Conservation (phyloP, 92 coral and sea anemone species). For the Nematostella vectensis region DNA sequence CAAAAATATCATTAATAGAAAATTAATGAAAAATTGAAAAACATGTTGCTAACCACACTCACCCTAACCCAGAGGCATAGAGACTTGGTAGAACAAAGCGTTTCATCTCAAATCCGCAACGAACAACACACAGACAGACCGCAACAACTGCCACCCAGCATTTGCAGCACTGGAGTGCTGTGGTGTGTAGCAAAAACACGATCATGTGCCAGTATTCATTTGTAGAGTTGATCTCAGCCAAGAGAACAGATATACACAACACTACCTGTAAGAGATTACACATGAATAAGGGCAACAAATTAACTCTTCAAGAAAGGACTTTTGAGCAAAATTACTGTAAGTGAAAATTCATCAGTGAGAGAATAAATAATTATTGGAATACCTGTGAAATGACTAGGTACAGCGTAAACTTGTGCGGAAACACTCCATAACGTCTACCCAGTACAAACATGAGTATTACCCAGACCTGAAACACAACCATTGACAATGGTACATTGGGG, state of each 20-base stretch:
- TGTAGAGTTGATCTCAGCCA: constrained; percentile 5
- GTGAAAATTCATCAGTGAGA: background rate
- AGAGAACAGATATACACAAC: constrained; percentile 15
- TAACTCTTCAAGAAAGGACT: no score
- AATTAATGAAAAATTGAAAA: constrained; percentile 1
- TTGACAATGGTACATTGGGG: no score
- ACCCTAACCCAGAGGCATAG: constrained; percentile 81
- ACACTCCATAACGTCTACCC: constrained; percentile 53
- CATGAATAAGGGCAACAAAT: no score
- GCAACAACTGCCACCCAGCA: constrained; percentile 85
- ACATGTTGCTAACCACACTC: constrained; percentile 10
- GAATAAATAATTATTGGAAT: background rate
- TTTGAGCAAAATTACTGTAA: no score
- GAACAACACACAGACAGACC: constrained; percentile 48
- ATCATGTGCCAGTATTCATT: constrained; percentile 26
- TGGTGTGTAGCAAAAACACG: constrained; percentile 16
- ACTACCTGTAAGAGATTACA: constrained; percentile 8
- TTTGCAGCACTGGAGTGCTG: constrained; percentile 45
- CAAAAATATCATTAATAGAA: background rate
- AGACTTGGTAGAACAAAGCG: constrained; percentile 28
- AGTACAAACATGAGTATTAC: constrained; percentile 60
- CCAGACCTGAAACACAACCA: constrained; percentile 57
- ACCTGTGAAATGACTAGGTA: constrained; percentile 71
- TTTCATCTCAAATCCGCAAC: constrained; percentile 42
- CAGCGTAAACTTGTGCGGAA: constrained; percentile 68